Base-by-base conservation (phyloP, 1,140 invertebrate genomes). In the Phenacoccus solenopsis region DNA sequence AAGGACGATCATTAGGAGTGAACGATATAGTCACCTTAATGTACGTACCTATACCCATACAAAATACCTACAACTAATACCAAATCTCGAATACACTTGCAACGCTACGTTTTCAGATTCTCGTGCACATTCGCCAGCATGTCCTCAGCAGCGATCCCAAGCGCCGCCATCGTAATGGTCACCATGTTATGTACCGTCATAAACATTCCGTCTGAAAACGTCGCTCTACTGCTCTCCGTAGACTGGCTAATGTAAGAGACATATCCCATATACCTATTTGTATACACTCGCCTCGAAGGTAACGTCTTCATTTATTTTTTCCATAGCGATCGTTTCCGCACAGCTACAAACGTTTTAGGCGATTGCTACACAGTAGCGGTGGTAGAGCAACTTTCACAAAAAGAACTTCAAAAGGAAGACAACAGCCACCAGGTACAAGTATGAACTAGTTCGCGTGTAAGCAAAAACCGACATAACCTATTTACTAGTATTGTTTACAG, bases 181-280 rank as follows among this genome's bases (percentile, higher is more conserved):
- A 80, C 92, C 0, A 90, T 93, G 61, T 87, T 92, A 1, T 80
- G 97, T 21, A 90, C 92, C 68, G 89, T 94, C 25, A 91, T 97
- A 32, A 87, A 90, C 76, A 86, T 88, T 12, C 90, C 90, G 0
- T 83, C 86, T 0, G 85, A 90, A 75, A 89, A 93, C 75, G 90
- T 94, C 1, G 90, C 89, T 1, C 79, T 95, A 1, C 80, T 94
- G 3, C 94, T 93, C 77, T 89, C 91, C 68, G 86, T 94, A 30
- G 92, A 95, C 77, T 95, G 91, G 91, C 88, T 94, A 77, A 87
- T 94, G 91, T 94, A 80, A 90, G 90, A n/a, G n/a, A n/a, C n/a
- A n/a, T n/a, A n/a, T n/a, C n/a, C n/a, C n/a, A n/a, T n/a, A n/a
- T n/a, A n/a, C n/a, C n/a, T n/a, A n/a, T n/a, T n/a, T n/a, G n/a